Evolutionary conservation across 2,113 vertebrate species (phyloP), one percentile per base, ranked within the genome.

Genomic region (Epinephelus cyanopodus): DNA sequence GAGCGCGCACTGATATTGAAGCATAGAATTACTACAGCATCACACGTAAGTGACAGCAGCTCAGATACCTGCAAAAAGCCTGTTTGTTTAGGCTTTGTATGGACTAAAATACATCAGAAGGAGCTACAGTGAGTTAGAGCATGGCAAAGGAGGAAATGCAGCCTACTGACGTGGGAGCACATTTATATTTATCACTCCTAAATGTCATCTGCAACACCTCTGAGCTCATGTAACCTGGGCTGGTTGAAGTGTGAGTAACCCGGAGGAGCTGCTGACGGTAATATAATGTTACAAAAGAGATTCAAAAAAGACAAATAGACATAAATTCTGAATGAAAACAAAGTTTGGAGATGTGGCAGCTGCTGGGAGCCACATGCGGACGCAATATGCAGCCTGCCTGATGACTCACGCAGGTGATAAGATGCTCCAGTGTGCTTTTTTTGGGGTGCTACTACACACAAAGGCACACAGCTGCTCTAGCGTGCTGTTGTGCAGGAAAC

Each of bases 381-480:
- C 48, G 3, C 60, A 4, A 4, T 9, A 33, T 25, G 18, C 57
- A 27, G 61, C 25, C 61, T 58, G 45, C 19, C 42, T 61, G 69
- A 74, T 86, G 89, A 88, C 62, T 90, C 85, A 90, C 68, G 14
- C 72, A 80, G 87, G 77, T 87, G 79, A 74, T 37, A 50, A 29
- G 45, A 54, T 10, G 7, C 18, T 75, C 45, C 37, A 2, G 23
- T 19, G 50, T 50, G 74, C 74, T 83, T 79, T 89, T 85, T 89
- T 52, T 47, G 77, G 82, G 11, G 11, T 62, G 54, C 53, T 45
- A n/a, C 70, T 69, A 21, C 66, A 52, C 69, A 21, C 60, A 25
- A 8, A 75, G 29, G 3, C 71, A 53, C 73, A 54, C 33, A 45
- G 61, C 60, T 58, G 79, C 54, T 62, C 45, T 2, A 50, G 47